Percentiles rank a stretch among this genome's conserved stretches.
These are phyloP conservation scores for Machimus rusticus DNA, from an alignment of 2,888 invertebrate species.

Conservation along the genomic window DNA sequence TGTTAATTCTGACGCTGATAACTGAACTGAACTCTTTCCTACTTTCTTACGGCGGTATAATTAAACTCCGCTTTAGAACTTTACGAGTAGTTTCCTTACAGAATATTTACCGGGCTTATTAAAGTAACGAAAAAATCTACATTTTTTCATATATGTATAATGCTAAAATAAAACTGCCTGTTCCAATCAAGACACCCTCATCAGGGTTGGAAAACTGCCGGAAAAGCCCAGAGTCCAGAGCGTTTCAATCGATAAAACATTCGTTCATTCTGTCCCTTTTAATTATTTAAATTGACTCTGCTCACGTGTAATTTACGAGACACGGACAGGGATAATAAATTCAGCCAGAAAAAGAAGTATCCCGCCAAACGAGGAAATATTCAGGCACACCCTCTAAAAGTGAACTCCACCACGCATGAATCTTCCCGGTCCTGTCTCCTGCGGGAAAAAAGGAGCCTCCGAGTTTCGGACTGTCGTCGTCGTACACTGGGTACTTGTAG, in stretches of 20 bases:
- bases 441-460: conserved; percentile 12
- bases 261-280: conserved; percentile 3
- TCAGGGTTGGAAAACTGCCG: neutral
- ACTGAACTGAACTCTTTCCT: too few species aligned
- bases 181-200: neutral
- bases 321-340: neutral
- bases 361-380: neutral
- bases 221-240: neutral
- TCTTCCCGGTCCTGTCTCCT: neutral
- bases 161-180: neutral
- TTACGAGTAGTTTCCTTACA: too few species aligned
- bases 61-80: too few species aligned
- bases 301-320: neutral
- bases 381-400: conserved; percentile 26
- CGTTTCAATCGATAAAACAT: neutral
- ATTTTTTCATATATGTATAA: too few species aligned
- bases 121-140: too few species aligned
- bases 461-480: conserved; percentile 15
- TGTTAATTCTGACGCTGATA: too few species aligned
- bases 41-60: too few species aligned
- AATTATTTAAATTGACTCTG: conserved; percentile 31
- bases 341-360: neutral
- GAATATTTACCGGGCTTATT: too few species aligned
- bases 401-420: conserved; percentile 13
- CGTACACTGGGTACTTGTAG: conserved; percentile 34